Percentiles rank a stretch among this genome's conserved stretches.
Evolutionary conservation across 2,797 vertebrate genomes (phyloP).

Genomic region (Galagoides demidoff): DNA sequence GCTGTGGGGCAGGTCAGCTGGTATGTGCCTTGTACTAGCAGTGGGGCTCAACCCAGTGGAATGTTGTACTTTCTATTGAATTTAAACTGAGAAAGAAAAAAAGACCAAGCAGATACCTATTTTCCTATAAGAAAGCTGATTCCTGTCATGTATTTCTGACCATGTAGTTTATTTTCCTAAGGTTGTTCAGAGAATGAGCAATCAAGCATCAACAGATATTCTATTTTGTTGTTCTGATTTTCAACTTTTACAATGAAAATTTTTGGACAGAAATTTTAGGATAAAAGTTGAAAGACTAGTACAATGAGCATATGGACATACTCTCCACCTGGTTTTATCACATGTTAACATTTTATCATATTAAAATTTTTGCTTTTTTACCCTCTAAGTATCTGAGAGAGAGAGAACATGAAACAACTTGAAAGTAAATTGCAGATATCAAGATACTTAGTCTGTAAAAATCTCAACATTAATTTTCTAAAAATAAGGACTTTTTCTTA

Average conservation of each 20-base stretch:
- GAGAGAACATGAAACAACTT: not conserved
- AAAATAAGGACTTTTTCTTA: conserved; percentile 37
- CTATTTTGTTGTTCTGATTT: not conserved
- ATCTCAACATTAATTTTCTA: not conserved
- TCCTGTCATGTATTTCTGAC: not conserved
- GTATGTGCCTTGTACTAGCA: not conserved
- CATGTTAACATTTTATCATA: not conserved
- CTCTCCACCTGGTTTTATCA: not conserved
- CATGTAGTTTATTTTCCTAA: not conserved
- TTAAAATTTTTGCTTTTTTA: not conserved
- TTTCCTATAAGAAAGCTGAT: not conserved
- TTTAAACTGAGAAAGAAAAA: not conserved
- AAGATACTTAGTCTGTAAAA: not conserved
- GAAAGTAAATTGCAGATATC: conserved; percentile 1
- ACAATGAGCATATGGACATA: not conserved
- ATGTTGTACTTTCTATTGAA: conserved; percentile 65
- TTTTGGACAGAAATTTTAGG: conserved; percentile 41
- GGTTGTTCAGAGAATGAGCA: not conserved
- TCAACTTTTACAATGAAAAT: not conserved
- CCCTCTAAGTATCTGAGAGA: not conserved
- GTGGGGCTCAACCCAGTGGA: not conserved
- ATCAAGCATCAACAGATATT: not conserved
- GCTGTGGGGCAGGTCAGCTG: not conserved
- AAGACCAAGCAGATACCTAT: not conserved
- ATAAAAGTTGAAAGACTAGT: not conserved